Conservation (phyloP, 1,140 invertebrate genomes). For the Drosophila tani region DNA sequence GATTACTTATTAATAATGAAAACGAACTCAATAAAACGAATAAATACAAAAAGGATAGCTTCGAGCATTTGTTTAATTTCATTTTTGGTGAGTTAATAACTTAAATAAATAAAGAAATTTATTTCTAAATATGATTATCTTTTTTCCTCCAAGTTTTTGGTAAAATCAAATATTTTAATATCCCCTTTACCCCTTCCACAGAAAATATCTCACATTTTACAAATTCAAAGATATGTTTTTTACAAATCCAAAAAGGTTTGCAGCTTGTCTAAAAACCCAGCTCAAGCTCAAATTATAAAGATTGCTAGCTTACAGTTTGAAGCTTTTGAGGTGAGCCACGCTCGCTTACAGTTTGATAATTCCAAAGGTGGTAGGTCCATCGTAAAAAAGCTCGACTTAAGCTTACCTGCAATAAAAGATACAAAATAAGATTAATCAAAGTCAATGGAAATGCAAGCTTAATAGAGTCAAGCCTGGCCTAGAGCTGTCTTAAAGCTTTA, state of each 20-base stretch:
- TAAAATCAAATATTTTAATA: no score
- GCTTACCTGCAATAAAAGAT: constrained; percentile 52
- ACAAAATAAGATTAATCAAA: background rate
- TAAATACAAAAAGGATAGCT: background rate
- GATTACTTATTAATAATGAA: constrained; percentile 14
- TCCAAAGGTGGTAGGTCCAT: background rate
- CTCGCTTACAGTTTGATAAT: constrained; percentile 14
- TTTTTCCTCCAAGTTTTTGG: no score
- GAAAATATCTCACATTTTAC: background rate
- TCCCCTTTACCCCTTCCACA: no score
- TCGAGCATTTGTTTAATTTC: background rate
- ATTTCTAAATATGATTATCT: no score
- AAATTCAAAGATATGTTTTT: background rate
- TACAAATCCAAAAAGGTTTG: background rate
- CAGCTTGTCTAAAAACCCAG: background rate
- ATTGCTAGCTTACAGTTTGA: constrained; percentile 19
- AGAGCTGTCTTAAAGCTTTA: constrained; percentile 1
- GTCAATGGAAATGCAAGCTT: constrained; percentile 5
- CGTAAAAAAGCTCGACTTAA: constrained; percentile 11
- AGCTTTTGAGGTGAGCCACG: background rate
- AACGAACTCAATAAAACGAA: constrained; percentile 16
- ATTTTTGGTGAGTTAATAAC: no score
- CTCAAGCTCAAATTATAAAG: background rate
- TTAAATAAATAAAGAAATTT: no score
- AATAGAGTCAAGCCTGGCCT: background rate